Evolutionary conservation across 1,140 invertebrate species (phyloP), one percentile per base, ranked within the genome.

Genomic region (Scaptomyza montana): DNA sequence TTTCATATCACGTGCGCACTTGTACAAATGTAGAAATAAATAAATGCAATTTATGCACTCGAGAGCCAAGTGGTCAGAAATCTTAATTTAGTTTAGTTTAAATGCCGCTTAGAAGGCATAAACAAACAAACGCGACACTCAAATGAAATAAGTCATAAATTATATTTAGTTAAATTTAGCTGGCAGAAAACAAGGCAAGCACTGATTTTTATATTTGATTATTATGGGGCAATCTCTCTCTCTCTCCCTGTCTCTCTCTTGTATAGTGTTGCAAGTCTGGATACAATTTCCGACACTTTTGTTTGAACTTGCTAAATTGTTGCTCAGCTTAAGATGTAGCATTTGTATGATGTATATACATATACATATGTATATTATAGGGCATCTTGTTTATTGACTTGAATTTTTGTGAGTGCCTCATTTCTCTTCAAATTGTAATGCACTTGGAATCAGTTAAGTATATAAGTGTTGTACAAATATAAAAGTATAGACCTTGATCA

Each of bases 31-130:
- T 16, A 16, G 16, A 16, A 16, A 16, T 16, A 16, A 16, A 67
- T 77, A 84, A 85, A 84, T 84, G 80, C 80, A 84, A 84, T 84
- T 84, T 84, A 59, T 80, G 73, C 77, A 80, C 73, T 85, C 64
- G 70, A 65, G 70, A 68, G 50, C 74, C 81, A 80, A 85, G 78
- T 86, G 74, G 62, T 41, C 78, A 86, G 77, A 80, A 80, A 85
- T 85, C 81, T 85, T 86, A 86, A 80, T 85, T 85, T 84, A 77
- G 77, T 77, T 85, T 85, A 80, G 75, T 66, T 80, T 86, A 86
- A 68, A 70, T 45, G 63, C 43, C 59, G 50, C 59, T 77, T 64
- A 74, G 78, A 77, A 45, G 39, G 54, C 39, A 41, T 12, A 41
- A 12, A 41, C 3, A n/a, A 41, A 41, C 16, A 43, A 43, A n/a